Conservation (phyloP, 2,797 vertebrate genomes). For the Pteropus rufus region DNA sequence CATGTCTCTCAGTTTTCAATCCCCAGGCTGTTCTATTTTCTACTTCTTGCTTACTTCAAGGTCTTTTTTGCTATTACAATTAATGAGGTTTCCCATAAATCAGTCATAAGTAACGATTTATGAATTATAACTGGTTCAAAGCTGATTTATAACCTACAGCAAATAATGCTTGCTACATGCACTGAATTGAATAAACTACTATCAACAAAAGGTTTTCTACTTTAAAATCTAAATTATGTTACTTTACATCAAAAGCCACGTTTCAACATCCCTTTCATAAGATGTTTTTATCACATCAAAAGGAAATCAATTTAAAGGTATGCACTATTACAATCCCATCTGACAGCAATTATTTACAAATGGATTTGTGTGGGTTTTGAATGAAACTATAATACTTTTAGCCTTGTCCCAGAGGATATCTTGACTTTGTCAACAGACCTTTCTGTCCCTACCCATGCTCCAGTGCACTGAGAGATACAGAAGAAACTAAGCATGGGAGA, state of each 20-base stretch:
- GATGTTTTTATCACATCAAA: slow-evolving; percentile 69
- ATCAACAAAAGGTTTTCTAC: slow-evolving; percentile 67
- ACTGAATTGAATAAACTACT: slow-evolving; percentile 72
- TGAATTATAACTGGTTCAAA: slow-evolving; percentile 77
- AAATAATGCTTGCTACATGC: slow-evolving; percentile 67
- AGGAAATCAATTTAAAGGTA: slow-evolving; percentile 69
- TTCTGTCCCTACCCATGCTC: background rate
- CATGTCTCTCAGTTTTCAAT: background rate
- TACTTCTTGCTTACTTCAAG: slow-evolving; percentile 75
- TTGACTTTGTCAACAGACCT: slow-evolving; percentile 32
- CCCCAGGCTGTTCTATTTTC: slow-evolving; percentile 66
- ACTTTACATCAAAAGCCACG: slow-evolving; percentile 64
- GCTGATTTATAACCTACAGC: slow-evolving; percentile 77
- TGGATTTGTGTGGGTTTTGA: slow-evolving; percentile 57
- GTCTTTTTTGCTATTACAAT: slow-evolving; percentile 75
- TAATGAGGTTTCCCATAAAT: slow-evolving; percentile 82
- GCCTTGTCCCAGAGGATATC: slow-evolving; percentile 3
- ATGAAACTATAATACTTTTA: slow-evolving; percentile 29
- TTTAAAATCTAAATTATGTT: slow-evolving; percentile 65
- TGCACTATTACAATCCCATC: slow-evolving; percentile 46
- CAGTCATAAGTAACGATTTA: slow-evolving; percentile 77
- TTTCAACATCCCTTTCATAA: slow-evolving; percentile 59
- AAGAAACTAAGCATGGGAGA: background rate
- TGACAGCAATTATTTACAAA: slow-evolving; percentile 69
- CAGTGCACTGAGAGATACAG: background rate